These are phyloP conservation scores for Aphaenogaster ashmeadi DNA, from an alignment of 1,140 invertebrate species.

Conservation along the genomic window DNA sequence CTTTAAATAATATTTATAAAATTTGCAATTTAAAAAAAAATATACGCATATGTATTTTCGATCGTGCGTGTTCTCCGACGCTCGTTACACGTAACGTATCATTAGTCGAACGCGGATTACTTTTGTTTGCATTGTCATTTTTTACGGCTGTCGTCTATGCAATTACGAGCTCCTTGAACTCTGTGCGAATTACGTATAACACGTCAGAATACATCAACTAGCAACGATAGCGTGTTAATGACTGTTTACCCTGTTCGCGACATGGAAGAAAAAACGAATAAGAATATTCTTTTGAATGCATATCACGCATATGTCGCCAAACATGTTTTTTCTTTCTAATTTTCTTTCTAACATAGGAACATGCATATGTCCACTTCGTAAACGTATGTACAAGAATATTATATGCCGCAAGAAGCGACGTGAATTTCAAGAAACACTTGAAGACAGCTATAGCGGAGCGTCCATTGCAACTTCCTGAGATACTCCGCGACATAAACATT, in stretches of 20 bases:
- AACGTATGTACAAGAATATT: neutral
- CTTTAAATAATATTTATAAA: neutral
- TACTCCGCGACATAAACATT: slow-evolving; percentile 1
- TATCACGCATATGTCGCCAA: neutral
- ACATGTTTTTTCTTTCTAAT: neutral
- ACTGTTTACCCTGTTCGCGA: neutral
- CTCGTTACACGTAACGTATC: neutral
- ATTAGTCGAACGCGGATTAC: slow-evolving; percentile 13
- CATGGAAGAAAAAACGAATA: neutral
- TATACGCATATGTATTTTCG: neutral
- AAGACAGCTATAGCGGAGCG: neutral
- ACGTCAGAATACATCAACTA: slow-evolving; percentile 8
- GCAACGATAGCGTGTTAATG: neutral
- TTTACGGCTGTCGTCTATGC: neutral
- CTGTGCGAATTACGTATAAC: slow-evolving; percentile 4
- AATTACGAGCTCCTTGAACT: slow-evolving; percentile 48
- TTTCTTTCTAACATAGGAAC: neutral
- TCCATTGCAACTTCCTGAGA: neutral
- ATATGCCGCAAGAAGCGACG: neutral
- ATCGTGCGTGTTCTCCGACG: neutral
- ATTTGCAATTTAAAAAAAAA: neutral
- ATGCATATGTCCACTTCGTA: neutral
- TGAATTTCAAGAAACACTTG: neutral
- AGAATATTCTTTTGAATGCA: neutral
- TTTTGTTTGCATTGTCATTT: slow-evolving; percentile 36